These are phyloP conservation scores for Xiphophorus birchmanni DNA, from an alignment of 2,797 vertebrate genomes.

Conservation along the genomic window DNA sequence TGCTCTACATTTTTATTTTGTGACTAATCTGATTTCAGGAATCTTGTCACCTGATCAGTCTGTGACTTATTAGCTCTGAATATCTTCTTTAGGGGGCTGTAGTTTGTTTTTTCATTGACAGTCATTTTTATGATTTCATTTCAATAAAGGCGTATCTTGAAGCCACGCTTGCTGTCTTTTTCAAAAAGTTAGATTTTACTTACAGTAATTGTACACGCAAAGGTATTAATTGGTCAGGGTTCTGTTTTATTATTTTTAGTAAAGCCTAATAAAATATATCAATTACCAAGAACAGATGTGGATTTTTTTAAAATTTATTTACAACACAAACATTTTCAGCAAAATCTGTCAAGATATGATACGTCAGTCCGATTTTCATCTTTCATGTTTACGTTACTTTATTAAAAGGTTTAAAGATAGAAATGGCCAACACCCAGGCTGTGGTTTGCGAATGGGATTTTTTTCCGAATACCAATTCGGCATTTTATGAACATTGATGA, in stretches of 20 bases:
- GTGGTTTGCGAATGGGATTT: neutral
- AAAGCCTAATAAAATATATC: conserved; percentile 62
- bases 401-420: neutral
- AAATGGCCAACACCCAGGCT: neutral
- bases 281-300: conserved; percentile 11
- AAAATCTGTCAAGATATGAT: neutral
- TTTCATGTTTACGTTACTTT: neutral
- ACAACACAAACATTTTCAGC: neutral
- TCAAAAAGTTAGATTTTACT: conserved; percentile 7
- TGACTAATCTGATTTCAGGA: conserved; percentile 53
- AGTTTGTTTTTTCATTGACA: conserved; percentile 65
- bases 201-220: conserved; percentile 14
- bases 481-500: neutral
- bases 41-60: conserved; percentile 29
- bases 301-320: neutral
- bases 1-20: conserved; percentile 32
- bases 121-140: conserved; percentile 44
- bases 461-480: neutral
- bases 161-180: conserved; percentile 20
- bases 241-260: conserved; percentile 34
- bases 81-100: conserved; percentile 62
- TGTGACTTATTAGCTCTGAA: conserved; percentile 45
- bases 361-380: neutral
- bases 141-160: conserved; percentile 53
- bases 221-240: conserved; percentile 37